Evolutionary conservation across 2,888 invertebrate species (phyloP), one percentile per base, ranked within the genome.

Genomic region (Scrobipalpa costella): DNA sequence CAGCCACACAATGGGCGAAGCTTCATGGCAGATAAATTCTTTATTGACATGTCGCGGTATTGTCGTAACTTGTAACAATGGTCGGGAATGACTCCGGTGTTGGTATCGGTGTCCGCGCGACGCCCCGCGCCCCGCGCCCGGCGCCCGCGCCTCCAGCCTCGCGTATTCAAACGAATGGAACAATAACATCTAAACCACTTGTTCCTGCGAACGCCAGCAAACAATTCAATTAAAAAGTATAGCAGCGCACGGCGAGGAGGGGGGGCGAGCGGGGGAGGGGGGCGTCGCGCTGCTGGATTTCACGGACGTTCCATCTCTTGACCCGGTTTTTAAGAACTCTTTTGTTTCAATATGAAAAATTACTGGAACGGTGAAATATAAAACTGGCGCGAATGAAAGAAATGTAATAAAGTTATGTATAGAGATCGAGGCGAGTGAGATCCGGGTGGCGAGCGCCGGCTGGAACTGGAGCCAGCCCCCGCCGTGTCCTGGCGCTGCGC

Each of bases 271-370:
- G 21, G 21, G 2, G 6, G 21, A 11, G 1, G 7, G 33, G 33
- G 34, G 17, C 21, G 40, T 38, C 36, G 36, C 34, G 27, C 40
- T 19, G 75, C 71, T 77, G 78, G 75, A 80, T 78, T 80, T 77
- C 81, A 78, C 75, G 74, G 72, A 75, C 74, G 67, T 70, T 67
- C 69, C 80, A 73, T 69, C 74, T 71, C 87, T 88, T 84, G 88
- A 87, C 88, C 88, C 74, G 77, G 71, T 85, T 88, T 75, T 69
- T 70, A 77, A 80, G 76, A 71, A 74, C 76, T 74, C 87, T 84
- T 84, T 89, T 88, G 88, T 88, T 86, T 88, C 86, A 82, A 88
- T 86, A 84, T 85, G 85, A 88, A 85, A 86, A 84, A 87, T 84
- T 84, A 86, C 62, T 62, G 58, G 17, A 64, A 50, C 38, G 57